Base-by-base conservation (phyloP, 1,140 invertebrate species). In the Listronotus bonariensis region DNA sequence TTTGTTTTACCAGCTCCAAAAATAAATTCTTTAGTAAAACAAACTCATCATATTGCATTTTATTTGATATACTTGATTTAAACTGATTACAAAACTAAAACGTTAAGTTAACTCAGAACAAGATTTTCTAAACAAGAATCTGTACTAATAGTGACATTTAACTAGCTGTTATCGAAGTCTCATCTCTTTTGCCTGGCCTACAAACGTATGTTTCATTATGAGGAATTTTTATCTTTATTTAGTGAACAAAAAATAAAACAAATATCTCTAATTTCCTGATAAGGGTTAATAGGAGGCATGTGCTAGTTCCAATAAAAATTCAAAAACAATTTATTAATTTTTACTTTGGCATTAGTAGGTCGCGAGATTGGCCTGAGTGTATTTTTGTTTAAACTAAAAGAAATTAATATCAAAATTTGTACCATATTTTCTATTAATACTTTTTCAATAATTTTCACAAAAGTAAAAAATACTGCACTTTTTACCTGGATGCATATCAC, bases 71-170 rank as follows among this genome's bases (percentile, higher is more conserved):
- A 54, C 38, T 54, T 41, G 6, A 64, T 49, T 41, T 49, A 49
- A 43, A 49, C 51, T 56, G 51, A 65, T 43, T 59, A 65, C 54
- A 41, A 58, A 58, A 59, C 63, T 65, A 58, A 65, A 65, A 65
- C 62, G 62, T 65, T 65, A 59, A 65, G 63, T 65, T 58, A 51
- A 58, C 41, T 65, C 63, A 65, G 63, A 59, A 59, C 45, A 65
- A 65, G 55, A 59, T 49, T 62, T 62, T 38, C 41, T 54, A 53
- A 6, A 54, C 54, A 43, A 62, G 49, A 43, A 32, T 32, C 18
- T 10, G 26, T 38, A 48, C 63, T 65, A 64, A 40, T 26, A 17
- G 15, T 55, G 52, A 64, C 45, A 11, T 43, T 32, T 6, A n/a
- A 36, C n/a, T 38, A 31, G 52, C 10, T n/a, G 12, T 42, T 65